These are phyloP conservation scores for Argyresthia albistria DNA, from an alignment of 2,888 invertebrate genomes.

Conservation along the genomic window DNA sequence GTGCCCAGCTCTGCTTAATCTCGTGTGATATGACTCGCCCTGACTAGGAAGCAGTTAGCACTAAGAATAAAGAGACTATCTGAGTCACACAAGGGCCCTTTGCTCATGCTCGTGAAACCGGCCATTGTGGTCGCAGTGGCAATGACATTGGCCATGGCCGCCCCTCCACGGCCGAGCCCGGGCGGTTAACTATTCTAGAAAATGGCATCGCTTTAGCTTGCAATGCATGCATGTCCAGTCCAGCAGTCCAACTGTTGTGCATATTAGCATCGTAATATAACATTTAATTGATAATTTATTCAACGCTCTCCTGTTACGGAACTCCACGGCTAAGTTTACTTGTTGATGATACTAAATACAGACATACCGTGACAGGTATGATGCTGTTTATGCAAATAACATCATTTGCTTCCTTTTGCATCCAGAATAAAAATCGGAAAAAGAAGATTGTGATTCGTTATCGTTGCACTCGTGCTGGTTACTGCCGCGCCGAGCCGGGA, in stretches of 20 bases:
- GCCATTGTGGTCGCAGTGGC: slow-evolving; percentile 17
- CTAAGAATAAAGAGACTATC: slow-evolving; percentile 16
- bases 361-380: slow-evolving; percentile 32
- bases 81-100: slow-evolving; percentile 32
- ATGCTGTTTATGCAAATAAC: slow-evolving; percentile 48
- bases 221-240: neutral
- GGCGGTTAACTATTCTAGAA: slow-evolving; percentile 15
- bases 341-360: slow-evolving; percentile 37
- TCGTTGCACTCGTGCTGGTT: slow-evolving; percentile 35
- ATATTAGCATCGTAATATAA: slow-evolving; percentile 31
- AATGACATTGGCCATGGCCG: slow-evolving; percentile 45
- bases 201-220: slow-evolving; percentile 16
- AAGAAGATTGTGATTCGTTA: slow-evolving; percentile 14
- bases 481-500: slow-evolving; percentile 27
- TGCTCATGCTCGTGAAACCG: slow-evolving; percentile 13
- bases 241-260: slow-evolving; percentile 3
- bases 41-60: slow-evolving; percentile 1
- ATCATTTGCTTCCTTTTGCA: slow-evolving; percentile 50
- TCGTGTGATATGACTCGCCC: neutral
- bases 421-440: slow-evolving; percentile 28
- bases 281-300: slow-evolving; percentile 45
- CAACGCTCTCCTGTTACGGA: slow-evolving; percentile 26
- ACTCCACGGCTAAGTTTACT: slow-evolving; percentile 26
- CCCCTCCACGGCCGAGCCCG: slow-evolving; percentile 17
- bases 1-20: neutral